A percentile compares a stretch with the other conserved stretches of the same genome.
These are phyloP conservation scores for Syrista parreyssii DNA, from an alignment of 2,888 invertebrate species.

Conservation along the genomic window DNA sequence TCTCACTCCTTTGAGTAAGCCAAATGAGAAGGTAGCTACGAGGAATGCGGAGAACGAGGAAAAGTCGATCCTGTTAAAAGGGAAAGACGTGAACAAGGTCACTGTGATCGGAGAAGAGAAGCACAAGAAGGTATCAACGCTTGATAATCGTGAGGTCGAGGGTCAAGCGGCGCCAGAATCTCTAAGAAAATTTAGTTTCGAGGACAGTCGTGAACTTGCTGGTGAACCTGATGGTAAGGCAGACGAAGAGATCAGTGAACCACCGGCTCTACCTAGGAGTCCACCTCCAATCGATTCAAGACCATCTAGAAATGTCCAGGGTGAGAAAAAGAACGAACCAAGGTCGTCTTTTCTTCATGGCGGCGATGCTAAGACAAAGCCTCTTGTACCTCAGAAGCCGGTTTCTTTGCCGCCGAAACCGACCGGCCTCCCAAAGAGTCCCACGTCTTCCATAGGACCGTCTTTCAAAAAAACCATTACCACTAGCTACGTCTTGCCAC, in stretches of 20 bases:
- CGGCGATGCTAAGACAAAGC: constrained; percentile 68
- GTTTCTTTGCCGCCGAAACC: constrained; percentile 64
- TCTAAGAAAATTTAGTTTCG: constrained; percentile 59
- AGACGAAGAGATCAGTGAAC: constrained; percentile 79
- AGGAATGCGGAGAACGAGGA: constrained; percentile 42
- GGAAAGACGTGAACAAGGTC: constrained; percentile 37
- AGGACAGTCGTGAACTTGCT: constrained; percentile 80
- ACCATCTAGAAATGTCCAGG: constrained; percentile 20
- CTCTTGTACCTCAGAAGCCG: constrained; percentile 80
- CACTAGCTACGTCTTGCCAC: constrained; percentile 28
- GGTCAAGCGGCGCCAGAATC: constrained; percentile 39
- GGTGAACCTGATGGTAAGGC: constrained; percentile 90
- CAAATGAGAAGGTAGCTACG: constrained; percentile 45
- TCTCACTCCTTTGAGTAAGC: constrained; percentile 60
- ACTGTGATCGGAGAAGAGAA: constrained; percentile 25
- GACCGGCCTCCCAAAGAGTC: constrained; percentile 17
- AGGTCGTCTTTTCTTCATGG: constrained; percentile 81
- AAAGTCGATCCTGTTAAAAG: constrained; percentile 25
- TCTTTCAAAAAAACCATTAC: constrained; percentile 26
- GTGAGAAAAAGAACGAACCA: constrained; percentile 55
- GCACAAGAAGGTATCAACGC: constrained; percentile 13
- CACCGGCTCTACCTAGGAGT: constrained; percentile 77
- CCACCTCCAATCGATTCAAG: constrained; percentile 71
- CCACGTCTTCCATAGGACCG: constrained; percentile 5
- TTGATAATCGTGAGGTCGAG: constrained; percentile 47